Conservation (phyloP, 2,797 vertebrate species). For the Crenichthys baileyi region DNA sequence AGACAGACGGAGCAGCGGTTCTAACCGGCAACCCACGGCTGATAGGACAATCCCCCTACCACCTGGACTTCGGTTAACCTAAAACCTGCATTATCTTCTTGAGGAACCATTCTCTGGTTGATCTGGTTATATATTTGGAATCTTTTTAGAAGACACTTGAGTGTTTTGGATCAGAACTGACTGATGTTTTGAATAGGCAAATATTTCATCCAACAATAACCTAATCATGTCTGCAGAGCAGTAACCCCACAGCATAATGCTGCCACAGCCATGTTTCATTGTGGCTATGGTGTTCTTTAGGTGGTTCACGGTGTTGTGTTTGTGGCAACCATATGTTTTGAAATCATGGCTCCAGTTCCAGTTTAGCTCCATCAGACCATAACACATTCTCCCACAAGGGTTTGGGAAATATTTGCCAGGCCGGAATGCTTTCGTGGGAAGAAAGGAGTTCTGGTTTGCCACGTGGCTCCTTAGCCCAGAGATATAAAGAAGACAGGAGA, state of each 20-base stretch:
- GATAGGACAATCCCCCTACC: too few species aligned
- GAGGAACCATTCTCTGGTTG: neutral
- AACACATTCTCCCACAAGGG: neutral
- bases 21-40: too few species aligned
- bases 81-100: neutral
- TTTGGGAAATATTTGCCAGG: neutral
- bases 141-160: neutral
- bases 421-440: neutral
- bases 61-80: too few species aligned
- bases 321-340: neutral
- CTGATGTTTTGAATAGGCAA: neutral
- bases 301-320: neutral
- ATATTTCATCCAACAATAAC: neutral
- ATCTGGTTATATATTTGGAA: neutral
- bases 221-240: neutral
- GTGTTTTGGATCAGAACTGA: neutral
- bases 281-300: neutral
- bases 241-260: neutral
- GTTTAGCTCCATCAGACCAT: neutral
- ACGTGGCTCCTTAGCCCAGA: neutral
- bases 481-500: neutral
- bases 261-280: neutral
- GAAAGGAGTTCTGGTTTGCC: neutral
- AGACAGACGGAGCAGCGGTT: too few species aligned
- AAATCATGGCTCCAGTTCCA: neutral